Evolutionary conservation across 30 jellyfish, hydroid and myxozoan genomes (phyloP).

Genomic region (Mastigias papua): DNA sequence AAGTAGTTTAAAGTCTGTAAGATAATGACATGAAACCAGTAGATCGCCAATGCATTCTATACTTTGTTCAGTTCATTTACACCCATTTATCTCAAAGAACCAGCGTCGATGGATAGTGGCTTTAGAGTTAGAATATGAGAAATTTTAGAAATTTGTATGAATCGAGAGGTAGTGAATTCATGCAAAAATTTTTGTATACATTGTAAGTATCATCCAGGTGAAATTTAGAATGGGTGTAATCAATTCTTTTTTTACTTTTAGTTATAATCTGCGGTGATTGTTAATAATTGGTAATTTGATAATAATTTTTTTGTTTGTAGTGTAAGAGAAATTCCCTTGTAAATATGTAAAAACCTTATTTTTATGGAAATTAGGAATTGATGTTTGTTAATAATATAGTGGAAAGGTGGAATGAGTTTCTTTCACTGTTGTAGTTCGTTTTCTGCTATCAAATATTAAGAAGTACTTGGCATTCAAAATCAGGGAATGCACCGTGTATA

Average conservation of each 20-base stretch:
- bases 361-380: constrained; percentile 55
- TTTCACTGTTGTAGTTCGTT: background rate
- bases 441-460: no score
- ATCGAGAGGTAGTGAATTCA: background rate
- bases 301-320: constrained; percentile 14
- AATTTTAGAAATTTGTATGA: no score
- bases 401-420: background rate
- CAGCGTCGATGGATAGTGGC: background rate
- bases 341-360: constrained; percentile 78
- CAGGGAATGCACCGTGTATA: no score
- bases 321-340: constrained; percentile 27
- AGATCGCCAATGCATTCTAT: background rate
- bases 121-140: no score
- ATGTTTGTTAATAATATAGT: constrained; percentile 33
- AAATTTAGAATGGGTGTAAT: background rate
- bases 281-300: background rate
- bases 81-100: background rate
- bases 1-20: background rate
- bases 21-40: background rate
- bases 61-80: background rate
- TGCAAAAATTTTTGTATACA: background rate
- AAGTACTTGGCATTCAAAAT: no score
- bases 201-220: background rate
- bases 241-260: background rate
- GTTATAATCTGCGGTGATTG: background rate